These are phyloP conservation scores for Seriola aureovittata DNA, from an alignment of 2,113 vertebrate genomes.

Conservation along the genomic window DNA sequence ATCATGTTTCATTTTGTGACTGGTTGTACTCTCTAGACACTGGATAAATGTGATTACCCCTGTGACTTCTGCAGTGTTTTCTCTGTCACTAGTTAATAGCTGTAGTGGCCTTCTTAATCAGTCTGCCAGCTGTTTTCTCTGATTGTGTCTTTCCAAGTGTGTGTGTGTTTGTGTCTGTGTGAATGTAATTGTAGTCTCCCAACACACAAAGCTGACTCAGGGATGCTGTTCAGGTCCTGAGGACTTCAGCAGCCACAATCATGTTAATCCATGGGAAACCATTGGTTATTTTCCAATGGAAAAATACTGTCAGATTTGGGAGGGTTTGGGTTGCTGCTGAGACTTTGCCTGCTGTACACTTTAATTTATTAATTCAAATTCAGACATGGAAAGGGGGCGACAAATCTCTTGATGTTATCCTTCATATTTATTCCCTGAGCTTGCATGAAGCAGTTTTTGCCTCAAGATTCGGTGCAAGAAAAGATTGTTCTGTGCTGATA, in stretches of 20 bases:
- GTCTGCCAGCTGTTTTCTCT: conserved; percentile 52
- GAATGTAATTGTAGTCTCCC: conserved; percentile 5
- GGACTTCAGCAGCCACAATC: conserved; percentile 29
- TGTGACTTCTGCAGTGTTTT: conserved; percentile 46
- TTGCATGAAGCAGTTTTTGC: conserved; percentile 33
- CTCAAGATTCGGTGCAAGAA: conserved; percentile 31
- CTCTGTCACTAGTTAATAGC: conserved; percentile 50
- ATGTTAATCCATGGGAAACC: conserved; percentile 35
- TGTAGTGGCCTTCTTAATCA: conserved; percentile 45
- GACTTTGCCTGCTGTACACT: conserved; percentile 5
- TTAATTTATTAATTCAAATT: conserved; percentile 32
- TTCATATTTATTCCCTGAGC: neutral
- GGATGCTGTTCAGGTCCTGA: conserved; percentile 24
- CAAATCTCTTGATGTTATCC: conserved; percentile 44
- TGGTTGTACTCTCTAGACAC: conserved; percentile 19
- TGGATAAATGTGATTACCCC: conserved; percentile 51
- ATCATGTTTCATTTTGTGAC: conserved; percentile 41
- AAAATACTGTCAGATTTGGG: neutral
- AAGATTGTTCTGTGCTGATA: conserved; percentile 54
- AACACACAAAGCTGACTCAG: conserved; percentile 44
- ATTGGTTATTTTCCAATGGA: neutral
- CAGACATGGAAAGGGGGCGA: neutral
- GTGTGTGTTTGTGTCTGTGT: neutral
- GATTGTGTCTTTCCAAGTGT: conserved; percentile 27
- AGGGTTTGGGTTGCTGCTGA: neutral